A percentile compares a stretch with the other conserved stretches of the same genome.
Conservation (phyloP, 2,797 vertebrate species). For the Corythornis leucogaster region DNA sequence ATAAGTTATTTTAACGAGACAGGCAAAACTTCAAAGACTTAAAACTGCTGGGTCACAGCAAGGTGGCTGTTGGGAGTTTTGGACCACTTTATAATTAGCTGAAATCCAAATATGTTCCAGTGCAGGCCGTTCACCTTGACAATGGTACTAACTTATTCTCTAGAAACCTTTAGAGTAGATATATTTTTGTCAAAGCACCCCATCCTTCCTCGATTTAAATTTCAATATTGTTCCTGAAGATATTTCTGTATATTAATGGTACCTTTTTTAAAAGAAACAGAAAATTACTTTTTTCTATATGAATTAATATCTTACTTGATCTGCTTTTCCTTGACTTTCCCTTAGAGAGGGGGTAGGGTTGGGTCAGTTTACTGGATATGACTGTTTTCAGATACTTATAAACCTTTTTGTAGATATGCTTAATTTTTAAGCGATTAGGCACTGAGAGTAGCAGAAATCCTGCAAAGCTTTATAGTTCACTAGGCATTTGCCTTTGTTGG, state of each 20-base stretch:
- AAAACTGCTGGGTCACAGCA: conserved; percentile 70
- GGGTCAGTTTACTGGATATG: conserved; percentile 89
- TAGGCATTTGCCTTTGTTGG: conserved; percentile 75
- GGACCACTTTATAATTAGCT: conserved; percentile 83
- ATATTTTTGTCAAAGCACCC: conserved; percentile 82
- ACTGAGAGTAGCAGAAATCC: conserved; percentile 89
- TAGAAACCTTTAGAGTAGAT: conserved; percentile 79
- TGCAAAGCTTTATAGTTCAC: conserved; percentile 87
- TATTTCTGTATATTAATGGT: conserved; percentile 85
- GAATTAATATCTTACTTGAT: conserved; percentile 84
- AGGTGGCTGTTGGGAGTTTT: conserved; percentile 77
- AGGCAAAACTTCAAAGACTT: conserved; percentile 59
- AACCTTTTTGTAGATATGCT: conserved; percentile 89
- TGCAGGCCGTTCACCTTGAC: conserved; percentile 81
- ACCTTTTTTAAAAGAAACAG: conserved; percentile 83
- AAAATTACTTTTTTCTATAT: conserved; percentile 83
- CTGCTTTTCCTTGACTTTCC: conserved; percentile 84
- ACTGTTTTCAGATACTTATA: conserved; percentile 91
- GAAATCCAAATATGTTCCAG: conserved; percentile 79
- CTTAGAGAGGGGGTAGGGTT: conserved; percentile 80
- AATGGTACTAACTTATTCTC: conserved; percentile 82
- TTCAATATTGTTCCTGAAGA: conserved; percentile 83
- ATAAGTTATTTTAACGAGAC: conserved; percentile 77
- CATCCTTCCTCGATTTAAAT: conserved; percentile 76
- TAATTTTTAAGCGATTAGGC: conserved; percentile 90